Base-by-base conservation (phyloP, 2,113 vertebrate species). In the Acrocephalus arundinaceus region DNA sequence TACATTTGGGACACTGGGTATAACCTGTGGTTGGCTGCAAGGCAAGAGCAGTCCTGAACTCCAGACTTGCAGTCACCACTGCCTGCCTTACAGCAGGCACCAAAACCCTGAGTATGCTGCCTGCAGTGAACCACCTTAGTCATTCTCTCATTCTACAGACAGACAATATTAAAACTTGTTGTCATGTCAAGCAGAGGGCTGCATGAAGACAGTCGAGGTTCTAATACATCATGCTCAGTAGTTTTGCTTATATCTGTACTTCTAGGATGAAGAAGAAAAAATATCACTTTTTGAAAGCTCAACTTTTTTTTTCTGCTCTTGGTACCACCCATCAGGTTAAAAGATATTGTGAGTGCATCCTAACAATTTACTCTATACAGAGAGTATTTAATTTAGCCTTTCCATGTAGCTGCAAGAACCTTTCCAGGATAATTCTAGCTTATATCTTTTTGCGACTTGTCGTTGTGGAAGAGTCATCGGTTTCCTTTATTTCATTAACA, bases 401-500 rank as follows among this genome's bases (percentile, higher is more conserved):
- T 76, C 51, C 61, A 14, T 27, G 25, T 8, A 89, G 85, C 31
- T 27, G 14, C 27, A 87, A 87, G 37, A 83, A 87, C 22, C 37
- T n/a, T 46, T 41, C 71, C 52, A 54, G 14, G 45, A 51, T 61
- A 81, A 68, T 87, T 87, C 46, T 45, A 75, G 55, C 61, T 87
- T 79, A 27, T 20, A 87, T 65, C 43, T 85, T 87, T 58, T 83
- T 9, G 6, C 91, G 49, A 78, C 54, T 87, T 94, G 76, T 89
- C 45, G 63, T 10, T 65, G 61, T 87, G 70, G 37, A 83, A 78
- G 27, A 59, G 52, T 89, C 81, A 91, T 93, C 70, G 21, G 22
- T 87, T 95, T 91, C 87, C 84, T 93, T 87, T 79, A 68, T 87
- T 95, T 92, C 70, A 65, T 65, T 82, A 87, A 67, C 75, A 90